Base-by-base conservation (phyloP, 2,888 invertebrate genomes). In the Pteria penguin region DNA sequence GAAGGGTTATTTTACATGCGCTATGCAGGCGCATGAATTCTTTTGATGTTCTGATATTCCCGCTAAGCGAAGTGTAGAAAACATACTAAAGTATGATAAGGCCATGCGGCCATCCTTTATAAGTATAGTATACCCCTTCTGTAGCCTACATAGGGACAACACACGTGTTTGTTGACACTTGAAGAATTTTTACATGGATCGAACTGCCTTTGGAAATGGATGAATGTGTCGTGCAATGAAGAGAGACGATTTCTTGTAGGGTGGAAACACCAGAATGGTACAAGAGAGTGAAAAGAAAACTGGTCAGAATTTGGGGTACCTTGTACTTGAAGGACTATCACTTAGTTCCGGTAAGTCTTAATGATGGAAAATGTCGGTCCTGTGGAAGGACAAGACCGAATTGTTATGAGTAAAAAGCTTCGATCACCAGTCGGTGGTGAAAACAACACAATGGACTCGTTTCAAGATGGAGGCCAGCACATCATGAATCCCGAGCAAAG, bases 11-110 rank as follows among this genome's bases (percentile, higher is more conserved):
- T 45, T 63, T n/a, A 27, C 54, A 32, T 57, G 31, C 52, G 60
- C 52, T 69, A 45, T 24, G 58, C 31, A 69, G 62, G 90, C 90
- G 90, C 85, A 90, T 87, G 89, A 89, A 91, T 90, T 84, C 80
- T 77, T 79, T 82, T 80, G 87, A 86, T 84, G 85, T 84, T 89
- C 86, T 82, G 87, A 89, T 91, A 88, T 90, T 90, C 90, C 90
- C 90, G 91, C 91, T 91, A 90, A 90, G 86, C 89, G 90, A 90
- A 89, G 88, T 89, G 89, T 88, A 87, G 86, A 87, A 88, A 85
- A 90, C 89, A 90, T 90, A 89, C 90, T 87, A 86, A 86, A 84
- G 87, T 87, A 90, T 86, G 88, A 88, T 89, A 90, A 90, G 90
- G 88, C 90, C 91, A 91, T 91, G 90, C 90, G 90, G 90, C 89